Base-by-base conservation (phyloP, 2,888 invertebrate species). In the Amiota communis region DNA sequence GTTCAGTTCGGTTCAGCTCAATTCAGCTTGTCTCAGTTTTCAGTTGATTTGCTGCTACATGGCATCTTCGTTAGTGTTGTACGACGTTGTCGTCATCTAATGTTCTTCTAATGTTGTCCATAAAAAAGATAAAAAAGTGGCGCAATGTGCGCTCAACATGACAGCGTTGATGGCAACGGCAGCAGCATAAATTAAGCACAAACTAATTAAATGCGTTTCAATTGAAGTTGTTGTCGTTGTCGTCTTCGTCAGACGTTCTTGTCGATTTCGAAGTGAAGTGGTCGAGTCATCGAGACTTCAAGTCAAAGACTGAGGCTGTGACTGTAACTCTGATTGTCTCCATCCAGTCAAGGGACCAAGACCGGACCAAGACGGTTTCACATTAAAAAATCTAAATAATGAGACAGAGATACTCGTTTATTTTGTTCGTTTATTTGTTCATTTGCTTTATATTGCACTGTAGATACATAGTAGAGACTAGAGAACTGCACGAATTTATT, bases 121-220 rank as follows among this genome's bases (percentile, higher is more conserved):
- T 75, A 74, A 73, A 75, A 72, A 53, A 70, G 72, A 70, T 73
- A 46, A 63, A 61, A 67, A 73, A 64, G 73, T 73, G 73, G 74
- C 67, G 71, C 73, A 77, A 53, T 71, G 70, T 15, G 20, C 65
- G 76, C 64, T 73, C 63, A 71, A 63, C 74, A 72, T 74, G 81
- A 75, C 81, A 80, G 77, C 76, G 71, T 20, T 71, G 67, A 68
- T 72, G 74, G 75, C 78, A 36, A 48, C 67, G 53, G 23, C 67
- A 49, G 75, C 78, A 82, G 77, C 82, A 80, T 81, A 82, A 81
- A 82, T 81, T 81, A 81, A 79, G 81, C 81, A 80, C 81, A 81
- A 82, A 81, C 81, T 81, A 81, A 81, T 81, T 82, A 81, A 81
- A 82, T 80, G 82, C 82, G 81, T 78, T 81, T 82, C 79, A 81